Evolutionary conservation across 1,140 invertebrate genomes (phyloP), one percentile per base, ranked within the genome.

Genomic region (Paraescarpia echinospica): DNA sequence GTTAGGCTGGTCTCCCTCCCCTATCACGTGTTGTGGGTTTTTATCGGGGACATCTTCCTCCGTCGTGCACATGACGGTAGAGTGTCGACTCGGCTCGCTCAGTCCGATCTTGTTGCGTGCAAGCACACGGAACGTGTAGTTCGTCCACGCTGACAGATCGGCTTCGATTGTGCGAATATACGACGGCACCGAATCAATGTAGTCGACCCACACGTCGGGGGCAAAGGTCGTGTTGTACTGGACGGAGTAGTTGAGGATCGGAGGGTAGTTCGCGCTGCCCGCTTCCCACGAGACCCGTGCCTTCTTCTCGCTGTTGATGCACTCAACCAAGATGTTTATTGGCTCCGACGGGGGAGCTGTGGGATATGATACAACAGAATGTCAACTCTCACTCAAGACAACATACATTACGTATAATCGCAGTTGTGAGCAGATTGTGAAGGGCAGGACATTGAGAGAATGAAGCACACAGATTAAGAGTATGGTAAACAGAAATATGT

Each of bases 211-310:
- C 0, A 97, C 97, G 95, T 99, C 98, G 0, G 98, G 98, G 27
- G 98, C 98, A 95, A 99, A 99, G 59, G 97, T 98, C 0, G 99
- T 99, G 95, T 99, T 99, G 95, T 98, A 98, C 95, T 99, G 98
- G 93, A 99, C 98, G 8, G 97, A 97, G 95, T 98, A 99, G 93
- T 98, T 97, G 4, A 98, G 97, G 94, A 99, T 99, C 8, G 99
- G 98, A 4, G 99, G 98, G 94, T 99, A 97, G 96, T 99, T 99
- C 95, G 99, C 99, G 93, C 98, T 98, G 97, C 97, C 97, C 9
- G 98, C 97, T 94, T 97, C 96, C 99, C 99, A 99, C 93, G 97
- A 96, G 14, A 99, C 97, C 1, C 97, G 98, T 27, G 93, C 93
- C 98, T 97, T 90, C 97, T 97, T 22, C 97, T 96, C 93, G 97